Evolutionary conservation across 2,888 invertebrate genomes (phyloP), one percentile per base, ranked within the genome.

Genomic region (Imbricaverruca yamaguchii): DNA sequence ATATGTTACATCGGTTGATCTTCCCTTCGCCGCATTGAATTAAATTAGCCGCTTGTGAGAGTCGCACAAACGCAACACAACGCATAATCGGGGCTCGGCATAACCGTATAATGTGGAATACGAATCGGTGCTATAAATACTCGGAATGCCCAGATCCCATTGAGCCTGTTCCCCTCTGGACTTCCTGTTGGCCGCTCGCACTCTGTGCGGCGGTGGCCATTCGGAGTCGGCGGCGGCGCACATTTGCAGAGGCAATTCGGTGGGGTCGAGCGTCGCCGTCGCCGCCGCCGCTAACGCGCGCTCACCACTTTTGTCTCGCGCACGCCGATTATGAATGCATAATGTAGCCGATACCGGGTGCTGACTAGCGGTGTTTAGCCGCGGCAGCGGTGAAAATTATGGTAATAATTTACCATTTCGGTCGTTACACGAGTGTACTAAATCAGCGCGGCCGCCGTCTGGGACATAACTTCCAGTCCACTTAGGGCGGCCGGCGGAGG

Each of bases 241-340:
- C 65, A 23, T 65, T 65, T 23, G 65, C 65, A 12, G 18, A n/a
- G 65, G 7, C 65, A n/a, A 23, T 65, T 23, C 65, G 10, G 65
- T 10, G n/a, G 15, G n/a, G 23, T 8, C 65, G n/a, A 9, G 23
- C n/a, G 23, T 12, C n/a, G 23, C 65, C n/a, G 65, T 11, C 7
- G 23, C 23, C n/a, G 65, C 15, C 53, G 53, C 18, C 1, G 39
- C 9, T 4, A 74, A n/a, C 53, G 23, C 15, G 9, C 74, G 74
- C 39, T 53, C 74, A 13, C 53, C 74, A 74, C 74, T 74, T 74
- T 74, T 53, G 65, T 53, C 53, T 53, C 53, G 53, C 53, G 53
- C 74, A 53, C 74, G 74, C 74, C 74, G 74, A 74, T 74, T 74
- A 74, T 74, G 74, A 74, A 74, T 74, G 74, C 21, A 74, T 74